Percentiles rank a stretch among this genome's conserved stretches.
Evolutionary conservation across 2,888 invertebrate species (phyloP).

Genomic region (Hoplodrina blanda): DNA sequence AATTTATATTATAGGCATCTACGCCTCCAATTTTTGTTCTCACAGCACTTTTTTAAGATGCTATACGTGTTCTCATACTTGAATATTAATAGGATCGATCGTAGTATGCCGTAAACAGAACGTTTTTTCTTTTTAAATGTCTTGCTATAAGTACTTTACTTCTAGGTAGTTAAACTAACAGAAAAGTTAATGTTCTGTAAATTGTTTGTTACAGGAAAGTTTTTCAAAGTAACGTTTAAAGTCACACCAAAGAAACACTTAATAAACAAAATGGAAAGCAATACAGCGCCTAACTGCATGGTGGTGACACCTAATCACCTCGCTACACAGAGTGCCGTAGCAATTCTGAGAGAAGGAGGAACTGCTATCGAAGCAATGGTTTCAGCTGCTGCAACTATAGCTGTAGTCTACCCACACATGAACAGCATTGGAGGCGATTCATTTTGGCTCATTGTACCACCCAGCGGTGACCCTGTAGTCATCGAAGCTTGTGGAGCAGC

Average conservation of each 20-base stretch:
- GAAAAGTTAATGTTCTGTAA: background rate
- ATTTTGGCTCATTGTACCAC: constrained; percentile 86
- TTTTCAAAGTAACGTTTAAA: background rate
- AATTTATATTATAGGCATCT: constrained; percentile 76
- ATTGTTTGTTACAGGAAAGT: constrained; percentile 61
- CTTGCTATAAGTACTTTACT: background rate
- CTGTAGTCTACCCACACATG: constrained; percentile 86
- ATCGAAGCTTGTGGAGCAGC: constrained; percentile 85
- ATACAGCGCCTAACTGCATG: constrained; percentile 79
- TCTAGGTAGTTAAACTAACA: background rate
- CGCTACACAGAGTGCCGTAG: constrained; percentile 83
- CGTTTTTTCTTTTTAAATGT: constrained; percentile 5
- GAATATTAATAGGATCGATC: constrained; percentile 34
- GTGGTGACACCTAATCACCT: constrained; percentile 86
- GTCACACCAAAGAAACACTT: background rate
- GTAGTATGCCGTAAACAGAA: constrained; percentile 11
- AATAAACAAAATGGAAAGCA: constrained; percentile 70
- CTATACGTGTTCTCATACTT: constrained; percentile 36
- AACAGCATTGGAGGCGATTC: constrained; percentile 85
- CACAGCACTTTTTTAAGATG: constrained; percentile 48
- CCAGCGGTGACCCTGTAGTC: constrained; percentile 79
- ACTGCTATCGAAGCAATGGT: constrained; percentile 86
- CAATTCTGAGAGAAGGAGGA: constrained; percentile 82
- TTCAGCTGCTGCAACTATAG: constrained; percentile 84
- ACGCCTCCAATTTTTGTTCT: constrained; percentile 57